These are phyloP conservation scores for Chalcis sispes DNA, from an alignment of 2,888 invertebrate species.

Conservation along the genomic window DNA sequence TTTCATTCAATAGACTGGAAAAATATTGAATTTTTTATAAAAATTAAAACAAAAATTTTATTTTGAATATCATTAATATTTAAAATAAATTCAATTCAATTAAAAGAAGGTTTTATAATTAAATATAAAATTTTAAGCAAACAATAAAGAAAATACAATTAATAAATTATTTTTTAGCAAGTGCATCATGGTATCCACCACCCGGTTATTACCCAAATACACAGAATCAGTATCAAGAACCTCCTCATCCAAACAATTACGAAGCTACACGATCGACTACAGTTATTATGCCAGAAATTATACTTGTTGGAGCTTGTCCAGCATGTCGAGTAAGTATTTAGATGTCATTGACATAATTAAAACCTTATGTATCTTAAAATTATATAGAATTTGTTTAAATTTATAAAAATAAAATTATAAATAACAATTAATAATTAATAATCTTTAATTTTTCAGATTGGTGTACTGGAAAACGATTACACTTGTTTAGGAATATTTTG, in stretches of 20 bases:
- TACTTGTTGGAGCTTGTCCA: constrained; percentile 91
- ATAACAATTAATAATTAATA: constrained; percentile 18
- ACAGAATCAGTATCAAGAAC: constrained; percentile 56
- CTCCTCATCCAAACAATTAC: constrained; percentile 70
- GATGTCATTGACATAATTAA: neutral
- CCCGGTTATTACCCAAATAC: constrained; percentile 79
- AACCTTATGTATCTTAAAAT: neutral
- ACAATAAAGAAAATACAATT: no score
- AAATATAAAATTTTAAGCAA: neutral
- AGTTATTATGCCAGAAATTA: constrained; percentile 85
- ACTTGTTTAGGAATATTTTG: constrained; percentile 90
- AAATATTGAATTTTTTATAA: no score
- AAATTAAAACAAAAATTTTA: neutral
- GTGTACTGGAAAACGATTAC: constrained; percentile 91
- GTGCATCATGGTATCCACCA: constrained; percentile 76
- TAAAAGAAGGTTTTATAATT: neutral
- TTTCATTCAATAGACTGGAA: no score
- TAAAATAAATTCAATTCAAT: no score
- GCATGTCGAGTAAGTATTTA: constrained; percentile 83
- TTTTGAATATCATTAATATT: no score
- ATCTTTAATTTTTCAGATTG: constrained; percentile 78
- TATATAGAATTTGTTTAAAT: neutral
- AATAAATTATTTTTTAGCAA: constrained; percentile 29
- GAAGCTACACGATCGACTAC: constrained; percentile 79
- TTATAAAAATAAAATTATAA: constrained; percentile 8